A percentile compares a stretch with the other conserved stretches of the same genome.
Evolutionary conservation across 2,888 invertebrate species (phyloP).

Genomic region (Ferdinandea cuprea): DNA sequence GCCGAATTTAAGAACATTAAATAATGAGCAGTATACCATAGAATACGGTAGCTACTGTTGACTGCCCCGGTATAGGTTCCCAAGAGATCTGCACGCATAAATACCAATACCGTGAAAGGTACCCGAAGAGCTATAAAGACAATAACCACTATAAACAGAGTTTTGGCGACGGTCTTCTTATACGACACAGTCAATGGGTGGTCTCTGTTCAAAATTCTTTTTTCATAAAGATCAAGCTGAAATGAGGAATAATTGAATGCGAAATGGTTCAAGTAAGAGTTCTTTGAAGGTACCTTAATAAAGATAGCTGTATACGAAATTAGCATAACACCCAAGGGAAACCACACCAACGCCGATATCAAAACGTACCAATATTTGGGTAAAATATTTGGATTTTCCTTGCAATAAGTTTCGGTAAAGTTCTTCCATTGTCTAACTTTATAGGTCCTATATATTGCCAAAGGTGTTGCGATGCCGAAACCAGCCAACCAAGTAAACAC

Average conservation of each 20-base stretch:
- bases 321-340: constrained; percentile 89
- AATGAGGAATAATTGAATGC: constrained; percentile 70
- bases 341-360: constrained; percentile 89
- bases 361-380: constrained; percentile 92
- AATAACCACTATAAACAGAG: constrained; percentile 88
- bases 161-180: constrained; percentile 87
- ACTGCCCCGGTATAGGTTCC: constrained; percentile 77
- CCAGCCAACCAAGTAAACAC: constrained; percentile 88
- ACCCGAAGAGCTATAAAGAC: constrained; percentile 88
- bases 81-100: constrained; percentile 84
- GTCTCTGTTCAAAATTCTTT: constrained; percentile 86
- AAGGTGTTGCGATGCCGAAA: constrained; percentile 86
- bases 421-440: constrained; percentile 90
- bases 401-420: constrained; percentile 90
- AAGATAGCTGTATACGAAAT: constrained; percentile 90
- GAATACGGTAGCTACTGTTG: constrained; percentile 84
- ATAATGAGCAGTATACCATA: constrained; percentile 89
- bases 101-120: constrained; percentile 89
- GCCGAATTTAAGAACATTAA: constrained; percentile 89
- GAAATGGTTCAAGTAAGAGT: background rate
- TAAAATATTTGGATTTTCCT: constrained; percentile 86
- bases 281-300: constrained; percentile 84
- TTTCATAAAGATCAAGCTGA: constrained; percentile 87
- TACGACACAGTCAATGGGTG: constrained; percentile 86
- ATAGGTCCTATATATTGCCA: constrained; percentile 86